phyloP scores from a whole-genome alignment of 2,113 vertebrate species.

The Pagrus major region DNA sequence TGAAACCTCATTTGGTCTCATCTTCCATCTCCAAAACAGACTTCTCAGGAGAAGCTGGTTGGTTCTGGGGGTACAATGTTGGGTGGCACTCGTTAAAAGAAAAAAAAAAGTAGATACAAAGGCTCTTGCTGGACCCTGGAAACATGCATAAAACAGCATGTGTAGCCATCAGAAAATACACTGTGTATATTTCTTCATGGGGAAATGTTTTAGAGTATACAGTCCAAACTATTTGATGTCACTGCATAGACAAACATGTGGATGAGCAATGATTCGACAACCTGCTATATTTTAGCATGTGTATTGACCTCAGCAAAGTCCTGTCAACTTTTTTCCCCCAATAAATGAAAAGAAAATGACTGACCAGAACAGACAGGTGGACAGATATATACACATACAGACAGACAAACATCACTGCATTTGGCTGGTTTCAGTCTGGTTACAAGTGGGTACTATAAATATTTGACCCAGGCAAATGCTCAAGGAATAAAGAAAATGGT shows the following conservation, averaged over 20 bases:
- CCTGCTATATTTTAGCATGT: conserved; percentile 3
- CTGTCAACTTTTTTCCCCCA: conserved; percentile 8
- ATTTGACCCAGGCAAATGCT: background rate
- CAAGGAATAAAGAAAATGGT: background rate
- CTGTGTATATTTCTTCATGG: background rate
- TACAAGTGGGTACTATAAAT: conserved; percentile 9
- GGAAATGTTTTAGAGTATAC: background rate
- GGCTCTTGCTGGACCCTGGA: conserved; percentile 52
- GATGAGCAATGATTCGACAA: conserved; percentile 26
- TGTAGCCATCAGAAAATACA: conserved; percentile 29
- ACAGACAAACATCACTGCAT: conserved; percentile 28
- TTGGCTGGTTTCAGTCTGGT: conserved; percentile 41
- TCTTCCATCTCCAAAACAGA: conserved; percentile 13
- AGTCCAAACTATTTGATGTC: conserved; percentile 19
- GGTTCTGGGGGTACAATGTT: background rate
- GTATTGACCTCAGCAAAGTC: conserved; percentile 6
- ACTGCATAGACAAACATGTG: conserved; percentile 60
- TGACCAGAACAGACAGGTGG: conserved; percentile 9
- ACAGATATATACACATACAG: conserved; percentile 20
- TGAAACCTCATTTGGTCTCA: conserved; percentile 33
- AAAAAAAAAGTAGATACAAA: conserved; percentile 33
- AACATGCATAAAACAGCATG: conserved; percentile 33
- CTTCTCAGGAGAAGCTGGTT: conserved; percentile 16
- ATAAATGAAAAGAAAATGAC: background rate
- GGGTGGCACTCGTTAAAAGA: conserved; percentile 53